These are phyloP conservation scores for Corythaixoides concolor DNA, from an alignment of 2,113 vertebrate genomes.

Conservation along the genomic window DNA sequence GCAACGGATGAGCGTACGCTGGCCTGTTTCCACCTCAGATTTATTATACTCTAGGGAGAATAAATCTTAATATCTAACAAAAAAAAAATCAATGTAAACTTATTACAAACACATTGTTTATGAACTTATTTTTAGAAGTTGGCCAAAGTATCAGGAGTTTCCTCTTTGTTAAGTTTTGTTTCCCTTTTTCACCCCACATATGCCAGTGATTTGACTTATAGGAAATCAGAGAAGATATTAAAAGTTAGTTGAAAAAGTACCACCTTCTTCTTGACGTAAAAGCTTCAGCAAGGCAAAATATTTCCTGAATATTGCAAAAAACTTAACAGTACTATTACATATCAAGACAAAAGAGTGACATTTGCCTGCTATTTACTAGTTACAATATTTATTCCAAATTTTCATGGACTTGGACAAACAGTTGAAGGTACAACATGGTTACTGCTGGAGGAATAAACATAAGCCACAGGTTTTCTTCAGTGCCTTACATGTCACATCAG, in stretches of 20 bases:
- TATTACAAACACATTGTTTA: neutral
- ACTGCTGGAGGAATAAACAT: neutral
- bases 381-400: neutral
- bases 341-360: neutral
- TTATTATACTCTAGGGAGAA: neutral
- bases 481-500: fast-evolving
- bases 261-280: neutral
- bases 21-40: constrained; percentile 4
- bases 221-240: neutral
- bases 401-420: neutral
- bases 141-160: neutral
- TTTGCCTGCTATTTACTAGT: neutral
- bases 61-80: neutral
- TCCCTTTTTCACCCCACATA: neutral
- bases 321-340: neutral
- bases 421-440: neutral
- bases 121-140: neutral
- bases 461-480: neutral
- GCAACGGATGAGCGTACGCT: fast-evolving
- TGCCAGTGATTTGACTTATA: neutral
- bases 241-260: neutral
- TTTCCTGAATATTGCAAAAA: neutral
- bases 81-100: neutral
- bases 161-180: neutral
- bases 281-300: neutral